A percentile compares a stretch with the other conserved stretches of the same genome.
These are phyloP conservation scores for Rhogogaster chlorosoma DNA, from an alignment of 2,888 invertebrate species.

Conservation along the genomic window DNA sequence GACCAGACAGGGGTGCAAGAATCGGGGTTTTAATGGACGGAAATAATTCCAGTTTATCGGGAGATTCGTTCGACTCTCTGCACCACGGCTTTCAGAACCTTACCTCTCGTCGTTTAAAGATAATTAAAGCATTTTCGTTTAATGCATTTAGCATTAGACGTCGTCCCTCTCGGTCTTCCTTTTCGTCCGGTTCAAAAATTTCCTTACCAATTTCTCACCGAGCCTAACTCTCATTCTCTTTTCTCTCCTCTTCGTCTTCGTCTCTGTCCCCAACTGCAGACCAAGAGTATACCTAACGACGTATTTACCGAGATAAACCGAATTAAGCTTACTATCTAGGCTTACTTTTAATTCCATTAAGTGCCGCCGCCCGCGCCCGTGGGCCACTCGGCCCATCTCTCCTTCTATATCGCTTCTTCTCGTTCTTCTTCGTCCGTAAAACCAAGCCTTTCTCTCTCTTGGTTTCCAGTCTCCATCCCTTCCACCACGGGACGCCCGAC, in stretches of 20 bases:
- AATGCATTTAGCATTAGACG: constrained; percentile 42
- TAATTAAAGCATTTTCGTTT: constrained; percentile 45
- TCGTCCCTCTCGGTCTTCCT: neutral
- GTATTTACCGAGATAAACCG: constrained; percentile 72
- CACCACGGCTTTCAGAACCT: neutral
- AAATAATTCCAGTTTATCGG: constrained; percentile 35
- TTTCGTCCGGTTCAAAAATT: constrained; percentile 32
- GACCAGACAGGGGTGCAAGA: neutral
- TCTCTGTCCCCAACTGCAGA: constrained; percentile 35
- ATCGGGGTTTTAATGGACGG: constrained; percentile 11
- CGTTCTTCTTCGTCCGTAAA: constrained; percentile 52
- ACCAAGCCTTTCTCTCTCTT: constrained; percentile 52
- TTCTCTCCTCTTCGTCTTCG: constrained; percentile 15
- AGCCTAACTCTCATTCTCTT: neutral
- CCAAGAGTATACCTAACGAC: constrained; percentile 59
- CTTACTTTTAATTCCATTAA: constrained; percentile 75
- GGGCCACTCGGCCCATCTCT: constrained; percentile 55
- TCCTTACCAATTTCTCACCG: constrained; percentile 16
- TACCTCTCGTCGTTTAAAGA: constrained; percentile 26
- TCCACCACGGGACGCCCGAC: constrained; percentile 54
- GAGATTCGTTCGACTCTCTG: constrained; percentile 3
- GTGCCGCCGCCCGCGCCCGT: constrained; percentile 57
- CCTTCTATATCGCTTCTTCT: constrained; percentile 44
- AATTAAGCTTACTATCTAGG: constrained; percentile 67
- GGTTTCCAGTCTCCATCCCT: constrained; percentile 50